phyloP scores from a whole-genome alignment of 1,140 invertebrate genomes.

The Caenorhabditis tropicalis region DNA sequence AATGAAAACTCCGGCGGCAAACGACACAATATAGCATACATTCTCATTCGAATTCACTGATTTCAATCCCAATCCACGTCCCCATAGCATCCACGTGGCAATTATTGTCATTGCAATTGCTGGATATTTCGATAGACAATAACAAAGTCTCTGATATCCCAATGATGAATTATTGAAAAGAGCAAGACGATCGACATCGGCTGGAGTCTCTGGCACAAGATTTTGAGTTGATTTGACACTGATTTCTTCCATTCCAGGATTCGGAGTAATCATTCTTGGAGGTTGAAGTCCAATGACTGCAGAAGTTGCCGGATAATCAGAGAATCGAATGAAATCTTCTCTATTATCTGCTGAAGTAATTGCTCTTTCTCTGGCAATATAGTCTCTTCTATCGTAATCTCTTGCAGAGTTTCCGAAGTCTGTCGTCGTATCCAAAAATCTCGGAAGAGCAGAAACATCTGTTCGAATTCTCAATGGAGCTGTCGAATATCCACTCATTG shows the following conservation, averaged over 20 bases:
- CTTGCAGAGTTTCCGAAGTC: neutral
- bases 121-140: neutral
- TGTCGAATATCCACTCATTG: constrained; percentile 9
- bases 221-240: neutral
- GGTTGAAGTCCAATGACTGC: constrained; percentile 16
- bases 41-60: constrained; percentile 39
- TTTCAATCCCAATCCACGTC: constrained; percentile 21
- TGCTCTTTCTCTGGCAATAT: neutral
- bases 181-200: constrained; percentile 22
- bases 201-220: neutral
- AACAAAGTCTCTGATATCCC: constrained; percentile 21
- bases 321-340: neutral
- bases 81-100: constrained; percentile 30
- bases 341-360: neutral
- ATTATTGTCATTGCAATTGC: constrained; percentile 23
- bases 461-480: constrained; percentile 32
- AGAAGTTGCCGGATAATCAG: constrained; percentile 15
- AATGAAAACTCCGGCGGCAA: constrained; percentile 17
- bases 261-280: neutral
- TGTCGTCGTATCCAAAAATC: neutral
- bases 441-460: constrained; percentile 4
- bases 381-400: neutral
- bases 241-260: neutral
- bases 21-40: constrained; percentile 23
- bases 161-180: constrained; percentile 6